These are phyloP conservation scores for Chlorops oryzae DNA, from an alignment of 1,140 invertebrate genomes.

Conservation along the genomic window DNA sequence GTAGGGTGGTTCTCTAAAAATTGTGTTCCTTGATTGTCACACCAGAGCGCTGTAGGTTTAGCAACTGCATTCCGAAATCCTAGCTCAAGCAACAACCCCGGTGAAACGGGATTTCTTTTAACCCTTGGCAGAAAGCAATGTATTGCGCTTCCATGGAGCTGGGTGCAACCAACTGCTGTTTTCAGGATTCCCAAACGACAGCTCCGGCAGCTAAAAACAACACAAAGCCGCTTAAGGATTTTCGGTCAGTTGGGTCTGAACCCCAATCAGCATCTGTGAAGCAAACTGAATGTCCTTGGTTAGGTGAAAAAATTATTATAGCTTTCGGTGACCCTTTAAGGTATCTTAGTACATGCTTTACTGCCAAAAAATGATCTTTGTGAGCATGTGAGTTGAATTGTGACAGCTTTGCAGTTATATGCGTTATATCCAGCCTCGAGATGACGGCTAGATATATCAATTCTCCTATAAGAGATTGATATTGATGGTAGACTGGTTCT, in stretches of 20 bases:
- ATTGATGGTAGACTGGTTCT: neutral
- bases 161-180: too few relatives aligned
- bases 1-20: too few relatives aligned
- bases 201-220: neutral
- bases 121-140: too few relatives aligned
- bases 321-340: neutral
- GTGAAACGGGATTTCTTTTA: too few relatives aligned
- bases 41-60: too few relatives aligned
- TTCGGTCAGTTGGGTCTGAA: slow-evolving; percentile 13
- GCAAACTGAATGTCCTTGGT: neutral
- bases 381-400: slow-evolving; percentile 11
- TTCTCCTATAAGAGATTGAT: slow-evolving; percentile 7
- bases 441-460: slow-evolving; percentile 11
- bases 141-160: too few relatives aligned
- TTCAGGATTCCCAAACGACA: neutral
- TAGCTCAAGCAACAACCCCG: too few relatives aligned
- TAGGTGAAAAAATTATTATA: neutral
- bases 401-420: slow-evolving; percentile 5
- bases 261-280: slow-evolving; percentile 29
- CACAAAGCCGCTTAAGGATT: neutral
- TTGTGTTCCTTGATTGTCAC: too few relatives aligned
- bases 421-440: slow-evolving; percentile 12
- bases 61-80: too few relatives aligned
- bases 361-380: slow-evolving; percentile 12
- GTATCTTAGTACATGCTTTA: slow-evolving; percentile 14